Base-by-base conservation (phyloP, 2,113 vertebrate genomes). In the Antennarius striatus region DNA sequence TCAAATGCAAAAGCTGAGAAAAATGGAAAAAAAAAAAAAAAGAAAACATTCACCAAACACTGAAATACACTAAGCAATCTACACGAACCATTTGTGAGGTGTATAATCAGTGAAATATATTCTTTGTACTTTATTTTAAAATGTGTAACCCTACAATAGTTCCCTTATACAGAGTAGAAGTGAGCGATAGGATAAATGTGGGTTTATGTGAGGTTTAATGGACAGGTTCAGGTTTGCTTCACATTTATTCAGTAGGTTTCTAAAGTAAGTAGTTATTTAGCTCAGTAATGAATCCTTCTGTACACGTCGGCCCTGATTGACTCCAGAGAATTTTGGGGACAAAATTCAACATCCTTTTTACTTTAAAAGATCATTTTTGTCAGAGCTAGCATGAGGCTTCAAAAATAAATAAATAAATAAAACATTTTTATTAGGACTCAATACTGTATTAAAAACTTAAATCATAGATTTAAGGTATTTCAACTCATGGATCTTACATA, bases 111-210 rank as follows among this genome's bases (percentile, higher is more conserved):
- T 58, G 17, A 78, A 52, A 61, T 43, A 47, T 65, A 15, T 51
- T 60, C 13, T 47, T 56, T 49, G 30, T 68, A 14, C 56, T 63
- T 71, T 13, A 29, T 45, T 61, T 71, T 63, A 28, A 55, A 74
- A 72, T 61, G 57, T 76, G 50, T 56, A 52, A 54, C 45, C 16
- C 39, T 67, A 76, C 42, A 71, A 39, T 50, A 42, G 64, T 40
- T 62, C 52, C 40, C 58, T 53, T 86, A 84, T 79, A 52, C 78
- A 85, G 80, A 84, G 77, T 71, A 55, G 40, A 76, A 22, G 60
- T 69, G 49, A 62, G 62, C 40, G 16, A 28, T 60, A 56, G 32
- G 51, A 49, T 65, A 39, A 54, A 59, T 15, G 28, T 75, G 50
- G 55, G 70, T 60, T 22, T 45, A 52, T 40, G 47, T 60, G 56